Evolutionary conservation across 2,888 invertebrate species (phyloP), one percentile per base, ranked within the genome.

Genomic region (Macaria notata): DNA sequence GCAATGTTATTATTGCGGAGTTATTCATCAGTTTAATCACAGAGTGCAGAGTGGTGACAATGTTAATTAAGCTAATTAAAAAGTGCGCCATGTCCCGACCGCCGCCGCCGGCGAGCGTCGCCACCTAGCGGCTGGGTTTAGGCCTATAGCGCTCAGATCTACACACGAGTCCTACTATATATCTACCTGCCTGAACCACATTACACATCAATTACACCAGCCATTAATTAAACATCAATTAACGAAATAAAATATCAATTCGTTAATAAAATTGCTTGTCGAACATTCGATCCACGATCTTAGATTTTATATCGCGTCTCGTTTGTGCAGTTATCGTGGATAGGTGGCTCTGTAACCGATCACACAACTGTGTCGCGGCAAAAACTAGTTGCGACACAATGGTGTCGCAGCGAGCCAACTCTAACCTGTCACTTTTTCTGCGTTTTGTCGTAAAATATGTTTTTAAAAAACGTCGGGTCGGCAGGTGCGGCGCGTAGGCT

Each of bases 371-470:
- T 51, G 43, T 43, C 50, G 29, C 42, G n/a, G 46, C 42, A 57
- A 57, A 49, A 53, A 53, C 52, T 36, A 43, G 9, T 38, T 47
- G 58, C 58, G 62, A 62, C 60, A 59, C 59, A 56, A 30, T 47
- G 60, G 54, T 43, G 57, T 56, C 61, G 58, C 61, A 59, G 33
- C 51, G 54, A 46, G 54, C 60, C 46, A 39, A 42, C 50, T 59
- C 44, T 45, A 49, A 61, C 62, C 76, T 78, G 81, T 79, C 78
- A 76, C 71, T 83, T 84, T 83, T 84, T 81, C 79, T 81, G 83
- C 83, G 75, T 80, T 82, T 78, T 71, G 73, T 72, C 72, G 77
- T 83, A 82, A 82, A 83, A 81, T 84, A 82, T 82, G 79, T 80
- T 75, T 80, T 73, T 74, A 78, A 82, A 82, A 78, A 79, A 75